Percentiles rank a stretch among this genome's conserved stretches.
Evolutionary conservation across 2,797 vertebrate genomes (phyloP).

Genomic region (Potorous gilbertii): DNA sequence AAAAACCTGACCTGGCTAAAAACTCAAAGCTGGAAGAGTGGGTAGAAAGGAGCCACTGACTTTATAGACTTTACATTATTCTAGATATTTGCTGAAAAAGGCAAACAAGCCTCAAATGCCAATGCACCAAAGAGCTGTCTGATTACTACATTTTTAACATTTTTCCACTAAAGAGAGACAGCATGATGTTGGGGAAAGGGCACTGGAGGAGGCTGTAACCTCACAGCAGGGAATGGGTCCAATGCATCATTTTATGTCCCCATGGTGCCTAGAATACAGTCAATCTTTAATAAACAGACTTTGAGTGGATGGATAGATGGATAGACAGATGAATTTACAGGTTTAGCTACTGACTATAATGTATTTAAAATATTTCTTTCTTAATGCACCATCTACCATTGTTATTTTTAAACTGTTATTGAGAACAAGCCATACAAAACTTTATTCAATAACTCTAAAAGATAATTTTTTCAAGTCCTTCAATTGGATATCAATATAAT

Average conservation of each 20-base stretch:
- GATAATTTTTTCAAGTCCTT: neutral
- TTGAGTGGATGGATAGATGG: neutral
- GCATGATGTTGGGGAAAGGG: slow-evolving; percentile 2
- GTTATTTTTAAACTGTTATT: neutral
- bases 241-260: neutral
- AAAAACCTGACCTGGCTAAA: neutral
- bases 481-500: neutral
- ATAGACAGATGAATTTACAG: neutral
- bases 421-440: neutral
- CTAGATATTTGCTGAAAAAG: neutral
- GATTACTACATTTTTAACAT: neutral
- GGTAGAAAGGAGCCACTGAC: neutral
- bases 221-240: neutral
- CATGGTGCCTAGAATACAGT: neutral
- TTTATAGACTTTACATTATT: neutral
- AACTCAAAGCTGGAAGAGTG: neutral
- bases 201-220: neutral
- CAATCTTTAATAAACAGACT: neutral
- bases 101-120: slow-evolving; percentile 3
- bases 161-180: neutral
- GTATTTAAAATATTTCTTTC: neutral
- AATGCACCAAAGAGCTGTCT: neutral
- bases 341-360: neutral
- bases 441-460: neutral
- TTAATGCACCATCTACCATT: neutral